Conservation (phyloP, 2,113 vertebrate genomes). For the Tricholaema leucomelas region DNA sequence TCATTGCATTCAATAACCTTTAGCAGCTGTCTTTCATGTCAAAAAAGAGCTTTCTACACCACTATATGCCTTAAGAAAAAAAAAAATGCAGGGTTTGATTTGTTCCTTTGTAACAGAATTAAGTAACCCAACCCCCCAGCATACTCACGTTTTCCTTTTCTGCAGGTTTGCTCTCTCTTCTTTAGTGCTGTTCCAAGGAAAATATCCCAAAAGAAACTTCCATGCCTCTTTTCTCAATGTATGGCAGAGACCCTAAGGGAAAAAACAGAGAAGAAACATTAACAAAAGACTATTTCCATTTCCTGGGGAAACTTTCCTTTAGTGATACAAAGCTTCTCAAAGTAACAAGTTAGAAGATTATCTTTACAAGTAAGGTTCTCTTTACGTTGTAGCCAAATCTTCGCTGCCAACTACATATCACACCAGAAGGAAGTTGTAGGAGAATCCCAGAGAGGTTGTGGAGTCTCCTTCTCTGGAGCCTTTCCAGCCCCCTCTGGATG, state of each 20-base stretch:
- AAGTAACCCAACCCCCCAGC: neutral
- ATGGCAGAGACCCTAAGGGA: conserved; percentile 87
- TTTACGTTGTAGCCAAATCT: neutral
- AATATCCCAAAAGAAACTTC: conserved; percentile 94
- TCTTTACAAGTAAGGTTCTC: neutral
- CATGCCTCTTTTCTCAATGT: conserved; percentile 89
- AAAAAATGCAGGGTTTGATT: neutral
- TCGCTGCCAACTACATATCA: neutral
- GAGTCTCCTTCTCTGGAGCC: too few relatives aligned
- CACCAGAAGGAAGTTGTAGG: neutral
- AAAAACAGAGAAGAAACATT: neutral
- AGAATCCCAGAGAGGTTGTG: neutral
- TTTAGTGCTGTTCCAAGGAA: conserved; percentile 89
- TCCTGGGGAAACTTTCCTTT: neutral
- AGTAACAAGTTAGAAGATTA: neutral
- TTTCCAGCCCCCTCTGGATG: too few relatives aligned
- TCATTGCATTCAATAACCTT: neutral
- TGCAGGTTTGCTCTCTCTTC: conserved; percentile 88
- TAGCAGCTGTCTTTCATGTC: neutral
- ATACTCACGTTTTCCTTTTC: conserved; percentile 88
- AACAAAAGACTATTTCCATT: neutral
- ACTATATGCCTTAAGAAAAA: neutral
- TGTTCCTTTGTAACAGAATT: neutral
- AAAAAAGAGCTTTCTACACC: neutral
- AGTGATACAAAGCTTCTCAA: neutral